Evolutionary conservation across 2,797 vertebrate genomes (phyloP), one percentile per base, ranked within the genome.

Genomic region (Sebastes matsubarae): DNA sequence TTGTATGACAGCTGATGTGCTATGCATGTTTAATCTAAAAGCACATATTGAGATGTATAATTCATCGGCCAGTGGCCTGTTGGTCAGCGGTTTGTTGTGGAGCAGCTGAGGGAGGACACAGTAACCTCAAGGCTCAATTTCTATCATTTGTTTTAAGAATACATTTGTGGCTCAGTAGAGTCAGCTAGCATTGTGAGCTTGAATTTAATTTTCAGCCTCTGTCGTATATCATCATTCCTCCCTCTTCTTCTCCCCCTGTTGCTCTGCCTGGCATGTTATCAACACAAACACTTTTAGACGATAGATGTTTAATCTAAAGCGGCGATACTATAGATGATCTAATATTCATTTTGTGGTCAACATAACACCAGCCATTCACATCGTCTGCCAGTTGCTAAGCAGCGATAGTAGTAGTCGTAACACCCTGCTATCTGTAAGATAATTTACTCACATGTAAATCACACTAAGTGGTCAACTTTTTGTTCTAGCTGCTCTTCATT

Each of bases 1-100:
- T 91, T 95, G 88, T 76, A 93, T 92, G 85, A 66, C 77, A 16
- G 82, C 82, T 89, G 91, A 93, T 84, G 83, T 88, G 86, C 84
- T 79, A 65, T 92, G 86, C 91, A 86, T 89, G 85, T 89, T 81
- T 90, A 81, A 91, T 93, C 70, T 69, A 42, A 79, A 38, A 72
- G 77, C 42, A 6, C 81, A 78, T 65, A 84, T 68, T 80, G 80
- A 66, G 70, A 94, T 94, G 87, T 90, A 91, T 95, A 90, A 94
- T 95, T 95, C 75, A 94, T 93, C 46, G 36, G 68, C 30, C 66
- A n/a, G 60, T 58, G 50, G 54, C 60, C 71, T 60, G 55, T 27
- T 7, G 75, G 81, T 88, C 72, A 57, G 59, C 38, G 76, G 57
- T 32, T 84, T 67, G 25, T 69, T 66, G 24, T 59, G 24, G 54